Conservation (phyloP, 2,888 invertebrate species). For the Meandrusa payeni region DNA sequence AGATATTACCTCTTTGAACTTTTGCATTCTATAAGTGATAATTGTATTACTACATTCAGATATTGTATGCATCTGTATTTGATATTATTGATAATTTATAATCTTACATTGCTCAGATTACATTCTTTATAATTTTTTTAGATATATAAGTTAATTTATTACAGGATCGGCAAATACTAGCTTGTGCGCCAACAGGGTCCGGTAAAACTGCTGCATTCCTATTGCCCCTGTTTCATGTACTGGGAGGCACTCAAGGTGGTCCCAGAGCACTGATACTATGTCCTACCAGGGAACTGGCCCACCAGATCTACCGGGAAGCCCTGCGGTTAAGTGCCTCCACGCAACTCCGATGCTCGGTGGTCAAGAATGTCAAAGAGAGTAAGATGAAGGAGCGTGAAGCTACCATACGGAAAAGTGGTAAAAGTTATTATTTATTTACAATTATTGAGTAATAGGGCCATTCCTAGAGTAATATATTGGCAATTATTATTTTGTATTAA, state of each 20-base stretch:
- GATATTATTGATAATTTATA: no score
- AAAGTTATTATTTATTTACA: no score
- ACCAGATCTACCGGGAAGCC: slow-evolving; percentile 93
- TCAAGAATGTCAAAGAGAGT: slow-evolving; percentile 89
- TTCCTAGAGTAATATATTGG: no score
- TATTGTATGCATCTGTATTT: no score
- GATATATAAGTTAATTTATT: no score
- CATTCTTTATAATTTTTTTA: slow-evolving; percentile 12
- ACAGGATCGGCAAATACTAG: slow-evolving; percentile 90
- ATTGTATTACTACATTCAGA: no score
- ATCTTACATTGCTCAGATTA: no score
- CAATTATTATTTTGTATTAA: no score
- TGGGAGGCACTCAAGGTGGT: slow-evolving; percentile 86
- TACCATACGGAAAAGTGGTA: slow-evolving; percentile 89
- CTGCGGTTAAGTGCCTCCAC: slow-evolving; percentile 87
- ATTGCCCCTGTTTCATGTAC: slow-evolving; percentile 90
- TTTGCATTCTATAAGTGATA: no score
- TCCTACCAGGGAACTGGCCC: slow-evolving; percentile 96
- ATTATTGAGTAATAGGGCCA: no score
- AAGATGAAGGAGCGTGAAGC: slow-evolving; percentile 86
- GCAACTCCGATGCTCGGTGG: slow-evolving; percentile 87
- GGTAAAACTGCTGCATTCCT: slow-evolving; percentile 98
- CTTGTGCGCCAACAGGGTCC: slow-evolving; percentile 98
- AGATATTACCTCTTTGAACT: no score
- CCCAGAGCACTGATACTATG: slow-evolving; percentile 93